Percentiles rank a stretch among this genome's conserved stretches.
Evolutionary conservation across 2,113 vertebrate genomes (phyloP).

Genomic region (Tetrao urogallus): DNA sequence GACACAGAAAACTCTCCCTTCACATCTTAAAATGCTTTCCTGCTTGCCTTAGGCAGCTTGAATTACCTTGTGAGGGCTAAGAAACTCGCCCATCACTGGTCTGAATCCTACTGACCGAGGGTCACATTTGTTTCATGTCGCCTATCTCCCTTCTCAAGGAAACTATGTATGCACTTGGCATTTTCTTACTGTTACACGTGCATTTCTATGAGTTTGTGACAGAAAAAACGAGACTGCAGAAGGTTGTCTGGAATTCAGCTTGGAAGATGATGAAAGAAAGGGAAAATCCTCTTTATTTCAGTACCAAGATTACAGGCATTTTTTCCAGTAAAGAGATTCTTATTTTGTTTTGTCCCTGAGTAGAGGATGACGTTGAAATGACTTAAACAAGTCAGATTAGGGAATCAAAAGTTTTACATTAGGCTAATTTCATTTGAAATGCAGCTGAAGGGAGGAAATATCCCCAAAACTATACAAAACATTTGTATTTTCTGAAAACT

Average conservation of each 20-base stretch:
- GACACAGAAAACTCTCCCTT: not conserved
- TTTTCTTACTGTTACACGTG: not conserved
- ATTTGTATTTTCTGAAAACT: not conserved
- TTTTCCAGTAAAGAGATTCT: slow-evolving; percentile 15
- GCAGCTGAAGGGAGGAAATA: not conserved
- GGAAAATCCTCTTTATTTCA: not conserved
- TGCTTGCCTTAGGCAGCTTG: not conserved
- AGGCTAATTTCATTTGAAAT: not conserved
- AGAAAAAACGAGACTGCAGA: not conserved
- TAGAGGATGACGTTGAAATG: not conserved
- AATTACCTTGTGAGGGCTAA: not conserved
- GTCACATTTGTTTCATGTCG: not conserved
- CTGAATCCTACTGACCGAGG: not conserved
- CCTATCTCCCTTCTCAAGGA: not conserved
- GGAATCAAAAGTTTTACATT: not conserved
- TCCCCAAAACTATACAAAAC: not conserved
- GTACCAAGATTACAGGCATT: not conserved
- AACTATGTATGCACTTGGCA: not conserved
- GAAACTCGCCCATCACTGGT: not conserved
- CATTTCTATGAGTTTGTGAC: not conserved
- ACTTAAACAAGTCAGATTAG: not conserved
- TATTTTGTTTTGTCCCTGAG: slow-evolving; percentile 8
- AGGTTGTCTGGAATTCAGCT: slow-evolving; percentile 29
- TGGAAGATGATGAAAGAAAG: slow-evolving; percentile 34
- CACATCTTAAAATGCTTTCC: not conserved